Evolutionary conservation across 2,113 vertebrate genomes (phyloP), one percentile per base, ranked within the genome.

Genomic region (Gymnobelideus leadbeateri): DNA sequence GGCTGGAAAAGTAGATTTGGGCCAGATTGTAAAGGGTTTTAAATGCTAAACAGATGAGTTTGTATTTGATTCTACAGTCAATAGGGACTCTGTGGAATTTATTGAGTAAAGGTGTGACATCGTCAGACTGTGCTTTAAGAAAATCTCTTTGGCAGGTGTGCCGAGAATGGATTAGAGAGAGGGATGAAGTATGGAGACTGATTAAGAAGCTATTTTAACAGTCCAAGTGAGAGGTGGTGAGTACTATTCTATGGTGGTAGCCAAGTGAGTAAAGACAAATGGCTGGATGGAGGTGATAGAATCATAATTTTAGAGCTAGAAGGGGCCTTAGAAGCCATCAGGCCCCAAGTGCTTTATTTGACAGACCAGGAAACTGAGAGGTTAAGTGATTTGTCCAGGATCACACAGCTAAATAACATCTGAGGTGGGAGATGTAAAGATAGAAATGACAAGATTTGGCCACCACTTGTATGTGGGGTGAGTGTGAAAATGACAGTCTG

Each of bases 101-200:
- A 84, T 84, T 84, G 68, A 84, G 68, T 84, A 84, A 84, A 84
- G n/a, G 37, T 84, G 68, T 84, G 68, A 84, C 68, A 84, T 84
- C 10, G 7, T 84, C 68, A 43, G 68, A 43, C n/a, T 84, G 68
- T 43, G 19, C 68, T 84, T 84, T 43, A 43, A n/a, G 68, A 84
- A 84, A 84, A 43, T 84, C 68, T 84, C 19, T 84, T 84, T 84
- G 68, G 68, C 68, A 84, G n/a, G 68, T 43, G 68, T 84, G 68
- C 68, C 7, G n/a, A 84, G 68, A 84, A 84, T 43, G 68, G n/a
- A 43, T 8, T 84, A 77, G 68, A 84, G 68, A 84, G 37, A 77
- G n/a, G 43, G n/a, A 23, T 84, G 68, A 84, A 84, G 68, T 23
- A 84, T 84, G 68, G n/a, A 43, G n/a, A 84, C 68, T 84, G 68